Base-by-base conservation (phyloP, 2,888 invertebrate genomes). In the Ganaspis brasiliensis region DNA sequence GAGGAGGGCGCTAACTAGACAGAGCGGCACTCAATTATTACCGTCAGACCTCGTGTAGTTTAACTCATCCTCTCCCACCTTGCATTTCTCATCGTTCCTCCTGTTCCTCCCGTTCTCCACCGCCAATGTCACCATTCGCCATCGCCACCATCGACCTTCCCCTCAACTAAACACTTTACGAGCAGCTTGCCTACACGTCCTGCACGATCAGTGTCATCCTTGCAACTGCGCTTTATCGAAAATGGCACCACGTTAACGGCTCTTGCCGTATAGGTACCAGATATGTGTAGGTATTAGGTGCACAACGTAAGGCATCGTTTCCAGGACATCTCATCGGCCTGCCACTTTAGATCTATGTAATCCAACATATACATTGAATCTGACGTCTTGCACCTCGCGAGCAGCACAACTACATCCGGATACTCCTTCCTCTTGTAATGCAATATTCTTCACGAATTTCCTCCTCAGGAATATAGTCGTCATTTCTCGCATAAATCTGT, bases 21-120 rank as follows among this genome's bases (percentile, higher is more conserved):
- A 90, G 86, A 91, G 85, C 91, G 88, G 90, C 90, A 90, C 90
- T 91, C 91, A 91, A 91, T 91, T 91, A 91, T 90, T 91, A 89
- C 87, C 90, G 91, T 90, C 91, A 91, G 88, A 90, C 84, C 89
- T 91, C 87, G 89, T 91, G 88, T 90, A 90, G 90, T 87, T 91
- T 89, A 89, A 88, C 89, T 88, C 88, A 84, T 84, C 85, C 77
- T 74, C 67, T 75, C 70, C 75, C 75, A 78, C 76, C 80, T 72
- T 79, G 72, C 73, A 67, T 71, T 49, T 49, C 40, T 24, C 63
- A 57, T 59, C 49, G 31, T 71, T 35, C 72, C 79, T 45, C 72
- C 77, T 72, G 80, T 80, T 78, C 73, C 79, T 52, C 72, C 77
- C 73, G 80, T 80, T 78, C 80, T 83, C 77, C 78, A 75, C 74